Evolutionary conservation across 2,888 invertebrate species (phyloP).

Genomic region (Andrena chrysosceles): DNA sequence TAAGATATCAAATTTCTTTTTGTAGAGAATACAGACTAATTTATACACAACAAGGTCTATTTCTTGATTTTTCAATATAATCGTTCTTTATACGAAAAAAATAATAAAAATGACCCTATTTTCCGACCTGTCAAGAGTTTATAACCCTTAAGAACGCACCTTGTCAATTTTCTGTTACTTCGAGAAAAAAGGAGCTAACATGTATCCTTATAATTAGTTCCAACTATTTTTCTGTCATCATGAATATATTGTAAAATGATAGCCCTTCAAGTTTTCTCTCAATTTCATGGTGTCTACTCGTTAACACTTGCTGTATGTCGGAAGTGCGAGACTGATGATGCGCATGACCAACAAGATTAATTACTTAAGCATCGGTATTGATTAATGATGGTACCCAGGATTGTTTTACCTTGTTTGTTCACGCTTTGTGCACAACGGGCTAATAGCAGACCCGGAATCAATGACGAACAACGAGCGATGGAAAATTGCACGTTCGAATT

Average conservation of each 20-base stretch:
- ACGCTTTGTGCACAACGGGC: neutral
- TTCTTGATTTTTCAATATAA: no score
- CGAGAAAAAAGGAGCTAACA: no score
- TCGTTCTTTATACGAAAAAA: no score
- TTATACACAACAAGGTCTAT: no score
- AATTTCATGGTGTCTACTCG: neutral
- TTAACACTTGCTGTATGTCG: neutral
- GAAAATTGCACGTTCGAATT: slow-evolving; percentile 52
- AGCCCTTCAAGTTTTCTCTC: neutral
- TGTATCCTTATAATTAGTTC: no score
- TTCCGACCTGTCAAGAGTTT: no score
- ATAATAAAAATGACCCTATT: no score
- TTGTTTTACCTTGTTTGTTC: slow-evolving; percentile 22
- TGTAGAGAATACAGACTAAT: no score
- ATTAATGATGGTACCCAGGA: slow-evolving; percentile 14
- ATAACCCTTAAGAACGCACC: no score
- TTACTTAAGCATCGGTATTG: neutral
- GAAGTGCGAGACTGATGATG: neutral
- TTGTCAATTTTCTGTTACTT: no score
- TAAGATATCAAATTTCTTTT: no score
- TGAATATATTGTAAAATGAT: neutral
- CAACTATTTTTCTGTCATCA: no score
- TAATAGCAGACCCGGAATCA: slow-evolving; percentile 20
- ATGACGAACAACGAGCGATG: slow-evolving; percentile 15
- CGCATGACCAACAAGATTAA: slow-evolving; percentile 13